Percentiles rank a stretch among this genome's conserved stretches.
Conservation (phyloP, 2,888 invertebrate species). For the Coleophora deauratella region DNA sequence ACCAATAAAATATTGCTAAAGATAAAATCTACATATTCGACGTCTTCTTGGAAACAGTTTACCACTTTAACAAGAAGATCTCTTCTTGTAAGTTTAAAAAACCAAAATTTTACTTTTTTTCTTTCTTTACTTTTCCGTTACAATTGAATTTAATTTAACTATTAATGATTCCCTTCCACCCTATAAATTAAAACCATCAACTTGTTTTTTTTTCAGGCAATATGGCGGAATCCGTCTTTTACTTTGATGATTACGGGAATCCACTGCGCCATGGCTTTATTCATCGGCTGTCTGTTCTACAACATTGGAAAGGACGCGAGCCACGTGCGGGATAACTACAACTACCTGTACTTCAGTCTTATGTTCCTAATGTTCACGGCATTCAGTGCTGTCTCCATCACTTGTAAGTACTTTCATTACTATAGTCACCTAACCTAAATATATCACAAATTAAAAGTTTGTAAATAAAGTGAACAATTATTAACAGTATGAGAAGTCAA, state of each 20-base stretch:
- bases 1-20: conserved; percentile 56
- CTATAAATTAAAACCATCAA: too few species aligned
- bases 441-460: too few species aligned
- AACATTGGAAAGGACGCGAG: conserved; percentile 91
- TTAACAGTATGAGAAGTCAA: too few species aligned
- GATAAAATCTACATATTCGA: conserved; percentile 57
- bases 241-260: conserved; percentile 85
- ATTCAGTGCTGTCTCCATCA: conserved; percentile 90
- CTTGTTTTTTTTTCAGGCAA: conserved; percentile 51
- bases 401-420: conserved; percentile 88
- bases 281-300: conserved; percentile 88
- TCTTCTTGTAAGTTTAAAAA: conserved; percentile 41
- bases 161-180: too few species aligned
- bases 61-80: conserved; percentile 51
- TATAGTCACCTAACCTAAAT: too few species aligned
- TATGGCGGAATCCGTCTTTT: conserved; percentile 82
- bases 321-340: conserved; percentile 88
- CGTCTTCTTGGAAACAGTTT: conserved; percentile 58
- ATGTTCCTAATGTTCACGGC: conserved; percentile 97
- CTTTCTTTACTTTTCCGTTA: too few species aligned
- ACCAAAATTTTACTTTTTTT: too few species aligned
- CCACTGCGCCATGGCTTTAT: conserved; percentile 84
- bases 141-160: too few species aligned
- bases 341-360: conserved; percentile 91
- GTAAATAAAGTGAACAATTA: conserved; percentile 4